Conservation (phyloP, 2,888 invertebrate species). For the Eupithecia inturbata region DNA sequence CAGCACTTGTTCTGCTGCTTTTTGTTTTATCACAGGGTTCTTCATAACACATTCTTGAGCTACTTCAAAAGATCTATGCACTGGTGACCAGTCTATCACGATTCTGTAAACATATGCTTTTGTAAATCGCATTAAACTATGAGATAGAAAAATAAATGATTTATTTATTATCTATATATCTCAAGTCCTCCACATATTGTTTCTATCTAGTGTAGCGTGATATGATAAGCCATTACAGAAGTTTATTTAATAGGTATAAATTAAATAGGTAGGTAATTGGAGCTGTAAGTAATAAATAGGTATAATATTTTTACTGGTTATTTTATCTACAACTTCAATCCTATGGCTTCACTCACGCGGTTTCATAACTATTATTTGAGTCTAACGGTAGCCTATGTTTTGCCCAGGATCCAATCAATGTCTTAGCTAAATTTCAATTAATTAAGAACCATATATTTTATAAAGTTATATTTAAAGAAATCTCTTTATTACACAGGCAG, state of each 20-base stretch:
- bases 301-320: neutral
- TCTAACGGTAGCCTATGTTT: neutral
- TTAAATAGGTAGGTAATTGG: neutral
- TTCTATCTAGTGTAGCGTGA: neutral
- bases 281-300: neutral
- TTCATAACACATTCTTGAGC: neutral
- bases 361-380: conserved; percentile 1
- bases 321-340: neutral
- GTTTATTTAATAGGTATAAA: neutral
- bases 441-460: neutral
- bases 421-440: neutral
- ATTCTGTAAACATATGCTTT: no score
- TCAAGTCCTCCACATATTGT: neutral
- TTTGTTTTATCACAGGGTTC: neutral
- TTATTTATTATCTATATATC: neutral
- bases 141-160: no score
- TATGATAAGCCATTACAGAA: conserved; percentile 2
- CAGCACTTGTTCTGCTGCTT: neutral
- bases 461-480: no score
- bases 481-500: no score
- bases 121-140: no score
- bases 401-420: neutral
- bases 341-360: neutral
- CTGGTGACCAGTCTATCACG: no score
- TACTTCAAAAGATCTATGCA: neutral